Conservation (phyloP, 2,888 invertebrate genomes). For the Ellobium chinense region DNA sequence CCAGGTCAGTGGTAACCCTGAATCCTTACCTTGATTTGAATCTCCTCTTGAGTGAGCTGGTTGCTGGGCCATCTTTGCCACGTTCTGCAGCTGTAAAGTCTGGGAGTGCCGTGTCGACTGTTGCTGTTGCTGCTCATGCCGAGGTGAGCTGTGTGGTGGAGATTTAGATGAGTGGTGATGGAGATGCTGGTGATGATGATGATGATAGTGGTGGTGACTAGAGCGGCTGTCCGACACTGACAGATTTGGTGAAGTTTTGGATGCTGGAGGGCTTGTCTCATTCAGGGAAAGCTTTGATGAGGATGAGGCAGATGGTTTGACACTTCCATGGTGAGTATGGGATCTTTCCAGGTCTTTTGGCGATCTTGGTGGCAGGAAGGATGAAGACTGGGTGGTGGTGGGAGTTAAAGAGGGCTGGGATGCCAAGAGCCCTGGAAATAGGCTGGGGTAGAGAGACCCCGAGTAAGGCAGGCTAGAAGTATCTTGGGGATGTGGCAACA, state of each 20-base stretch:
- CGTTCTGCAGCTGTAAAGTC: constrained; percentile 20
- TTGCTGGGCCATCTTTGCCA: constrained; percentile 12
- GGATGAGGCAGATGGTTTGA: background rate
- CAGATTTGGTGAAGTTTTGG: background rate
- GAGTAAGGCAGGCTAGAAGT: background rate
- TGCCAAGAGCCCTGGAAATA: background rate
- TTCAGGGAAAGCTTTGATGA: background rate
- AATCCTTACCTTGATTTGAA: too few relatives aligned
- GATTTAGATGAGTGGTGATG: background rate
- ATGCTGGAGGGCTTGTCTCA: background rate
- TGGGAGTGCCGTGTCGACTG: background rate
- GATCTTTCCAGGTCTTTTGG: background rate
- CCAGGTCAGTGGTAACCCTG: too few relatives aligned
- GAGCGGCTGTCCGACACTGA: background rate
- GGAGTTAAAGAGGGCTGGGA: background rate
- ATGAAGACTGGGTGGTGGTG: constrained; percentile 7
- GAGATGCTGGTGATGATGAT: background rate
- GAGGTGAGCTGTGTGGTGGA: background rate
- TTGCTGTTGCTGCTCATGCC: background rate
- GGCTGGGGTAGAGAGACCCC: background rate
- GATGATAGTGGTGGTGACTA: background rate
- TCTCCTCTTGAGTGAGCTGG: too few relatives aligned
- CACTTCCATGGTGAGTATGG: background rate
- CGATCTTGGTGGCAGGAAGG: background rate
- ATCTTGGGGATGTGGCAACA: background rate